Evolutionary conservation across 1,140 invertebrate species (phyloP).

Genomic region (Dinothrombium tinctorium): DNA sequence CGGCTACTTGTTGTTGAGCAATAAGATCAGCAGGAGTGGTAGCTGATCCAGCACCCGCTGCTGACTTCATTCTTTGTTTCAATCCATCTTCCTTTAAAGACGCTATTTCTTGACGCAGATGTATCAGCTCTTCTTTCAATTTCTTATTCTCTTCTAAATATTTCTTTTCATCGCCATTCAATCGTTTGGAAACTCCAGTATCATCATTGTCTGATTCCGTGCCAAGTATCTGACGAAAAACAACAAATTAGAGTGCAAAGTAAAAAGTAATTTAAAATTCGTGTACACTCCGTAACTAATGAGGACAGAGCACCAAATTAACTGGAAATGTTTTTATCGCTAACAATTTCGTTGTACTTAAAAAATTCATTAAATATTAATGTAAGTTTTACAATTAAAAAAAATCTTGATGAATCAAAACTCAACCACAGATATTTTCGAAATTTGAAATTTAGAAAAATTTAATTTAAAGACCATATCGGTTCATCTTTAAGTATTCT

Average conservation of each 20-base stretch:
- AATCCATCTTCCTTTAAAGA: constrained; percentile 4
- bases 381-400: too few relatives aligned
- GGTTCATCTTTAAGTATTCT: too few relatives aligned
- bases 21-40: background rate
- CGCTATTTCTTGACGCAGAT: constrained; percentile 1
- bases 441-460: too few relatives aligned
- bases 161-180: background rate
- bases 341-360: background rate
- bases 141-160: background rate
- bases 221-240: background rate
- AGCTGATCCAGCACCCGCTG: background rate
- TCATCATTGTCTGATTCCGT: background rate
- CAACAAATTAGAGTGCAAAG: background rate
- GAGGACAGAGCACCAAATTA: background rate
- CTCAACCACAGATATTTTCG: too few relatives aligned
- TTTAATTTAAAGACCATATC: too few relatives aligned
- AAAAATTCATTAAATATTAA: too few relatives aligned
- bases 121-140: background rate
- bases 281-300: background rate
- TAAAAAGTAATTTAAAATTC: background rate
- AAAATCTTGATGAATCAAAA: too few relatives aligned
- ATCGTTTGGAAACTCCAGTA: too few relatives aligned
- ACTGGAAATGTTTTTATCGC: background rate
- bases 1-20: background rate
- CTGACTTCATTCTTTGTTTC: background rate